phyloP scores from a whole-genome alignment of 1,140 invertebrate genomes.

The Eueides isabella region DNA sequence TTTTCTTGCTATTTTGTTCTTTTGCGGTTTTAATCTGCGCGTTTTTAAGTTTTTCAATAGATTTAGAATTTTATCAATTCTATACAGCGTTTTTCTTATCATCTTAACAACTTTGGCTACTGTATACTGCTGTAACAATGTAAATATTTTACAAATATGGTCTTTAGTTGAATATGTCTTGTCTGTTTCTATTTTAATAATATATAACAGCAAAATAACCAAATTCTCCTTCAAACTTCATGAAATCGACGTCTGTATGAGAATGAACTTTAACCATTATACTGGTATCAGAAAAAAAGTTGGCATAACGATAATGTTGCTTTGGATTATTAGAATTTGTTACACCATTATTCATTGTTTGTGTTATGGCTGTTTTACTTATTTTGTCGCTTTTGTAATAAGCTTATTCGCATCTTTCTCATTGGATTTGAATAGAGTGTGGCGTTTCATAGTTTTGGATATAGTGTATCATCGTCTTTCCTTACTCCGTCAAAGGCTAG shows the following conservation, averaged over 20 bases:
- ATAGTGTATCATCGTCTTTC: slow-evolving; percentile 59
- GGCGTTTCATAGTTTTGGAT: slow-evolving; percentile 62
- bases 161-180: slow-evolving; percentile 59
- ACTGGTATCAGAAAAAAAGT: slow-evolving; percentile 41
- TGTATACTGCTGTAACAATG: slow-evolving; percentile 48
- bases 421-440: slow-evolving; percentile 66
- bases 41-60: slow-evolving; percentile 48
- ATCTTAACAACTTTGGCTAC: slow-evolving; percentile 46
- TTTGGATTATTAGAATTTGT: slow-evolving; percentile 53
- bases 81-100: slow-evolving; percentile 54
- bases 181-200: slow-evolving; percentile 51
- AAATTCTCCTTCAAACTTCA: slow-evolving; percentile 51
- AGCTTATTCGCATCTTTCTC: slow-evolving; percentile 55
- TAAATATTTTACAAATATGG: slow-evolving; percentile 53
- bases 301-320: slow-evolving; percentile 40
- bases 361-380: slow-evolving; percentile 45
- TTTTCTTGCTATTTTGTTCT: slow-evolving; percentile 51
- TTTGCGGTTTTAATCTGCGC: slow-evolving; percentile 65
- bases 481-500: slow-evolving; percentile 54
- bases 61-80: slow-evolving; percentile 37
- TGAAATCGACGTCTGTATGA: slow-evolving; percentile 55
- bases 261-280: slow-evolving; percentile 54
- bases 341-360: slow-evolving; percentile 55
- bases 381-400: slow-evolving; percentile 50
- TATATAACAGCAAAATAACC: slow-evolving; percentile 50